A percentile compares a stretch with the other conserved stretches of the same genome.
Conservation (phyloP, 2,888 invertebrate species). For the Microplitis manilae region DNA sequence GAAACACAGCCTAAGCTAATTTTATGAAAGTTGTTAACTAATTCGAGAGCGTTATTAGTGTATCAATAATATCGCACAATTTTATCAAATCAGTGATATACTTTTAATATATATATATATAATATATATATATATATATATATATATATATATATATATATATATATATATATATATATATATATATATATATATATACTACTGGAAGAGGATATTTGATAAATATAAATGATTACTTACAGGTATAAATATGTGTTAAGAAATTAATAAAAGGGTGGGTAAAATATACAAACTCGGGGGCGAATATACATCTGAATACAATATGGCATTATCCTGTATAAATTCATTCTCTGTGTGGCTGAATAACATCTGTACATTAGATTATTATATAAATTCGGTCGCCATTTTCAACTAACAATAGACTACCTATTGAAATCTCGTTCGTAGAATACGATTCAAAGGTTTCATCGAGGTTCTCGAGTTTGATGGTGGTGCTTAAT, state of each 20-base stretch:
- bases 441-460: constrained; percentile 65
- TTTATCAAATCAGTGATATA: no score
- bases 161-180: no score
- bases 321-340: constrained; percentile 61
- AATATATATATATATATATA: no score
- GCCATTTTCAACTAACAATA: constrained; percentile 64
- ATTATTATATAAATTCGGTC: constrained; percentile 68
- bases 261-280: constrained; percentile 43
- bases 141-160: no score
- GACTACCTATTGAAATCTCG: constrained; percentile 64
- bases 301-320: constrained; percentile 61
- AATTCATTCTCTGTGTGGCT: constrained; percentile 64
- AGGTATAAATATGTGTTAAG: not conserved
- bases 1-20: no score
- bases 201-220: no score
- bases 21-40: no score
- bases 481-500: not conserved
- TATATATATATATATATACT: no score
- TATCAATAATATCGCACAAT: no score
- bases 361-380: constrained; percentile 71
- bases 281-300: constrained; percentile 60
- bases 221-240: not conserved
- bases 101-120: no score
- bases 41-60: no score
- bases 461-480: constrained; percentile 49